These are phyloP conservation scores for Agelastica alni DNA, from an alignment of 2,888 invertebrate species.

Conservation along the genomic window DNA sequence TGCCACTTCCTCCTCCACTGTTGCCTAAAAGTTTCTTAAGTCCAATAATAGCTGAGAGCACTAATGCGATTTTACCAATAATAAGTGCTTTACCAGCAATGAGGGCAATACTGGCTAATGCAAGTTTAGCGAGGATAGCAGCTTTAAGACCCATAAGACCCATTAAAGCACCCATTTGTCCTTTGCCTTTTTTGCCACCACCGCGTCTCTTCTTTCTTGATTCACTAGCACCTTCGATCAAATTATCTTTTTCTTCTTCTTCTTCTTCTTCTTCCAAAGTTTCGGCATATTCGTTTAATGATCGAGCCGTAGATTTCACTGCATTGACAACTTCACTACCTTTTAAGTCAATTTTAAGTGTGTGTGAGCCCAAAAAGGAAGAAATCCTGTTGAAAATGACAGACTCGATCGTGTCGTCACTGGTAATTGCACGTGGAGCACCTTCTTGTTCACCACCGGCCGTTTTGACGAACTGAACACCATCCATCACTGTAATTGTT, in stretches of 20 bases:
- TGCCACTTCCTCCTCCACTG: constrained; percentile 65
- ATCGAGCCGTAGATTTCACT: constrained; percentile 78
- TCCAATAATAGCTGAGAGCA: constrained; percentile 81
- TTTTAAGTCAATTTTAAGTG: constrained; percentile 82
- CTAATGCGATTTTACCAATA: constrained; percentile 83
- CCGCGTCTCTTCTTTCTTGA: constrained; percentile 70
- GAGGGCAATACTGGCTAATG: constrained; percentile 80
- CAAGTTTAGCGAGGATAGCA: constrained; percentile 76
- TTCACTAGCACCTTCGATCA: constrained; percentile 64
- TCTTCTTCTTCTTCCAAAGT: constrained; percentile 66
- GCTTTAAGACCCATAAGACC: constrained; percentile 77
- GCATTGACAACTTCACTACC: constrained; percentile 82
- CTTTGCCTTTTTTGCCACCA: constrained; percentile 70
- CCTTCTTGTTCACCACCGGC: constrained; percentile 69
- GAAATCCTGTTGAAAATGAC: constrained; percentile 70
- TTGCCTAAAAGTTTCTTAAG: constrained; percentile 79
- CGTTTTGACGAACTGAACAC: constrained; percentile 81
- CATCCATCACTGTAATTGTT: constrained; percentile 77
- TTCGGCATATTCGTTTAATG: constrained; percentile 74
- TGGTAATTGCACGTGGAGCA: constrained; percentile 73
- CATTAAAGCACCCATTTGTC: constrained; percentile 77
- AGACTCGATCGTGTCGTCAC: constrained; percentile 69
- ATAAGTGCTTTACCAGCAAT: constrained; percentile 85
- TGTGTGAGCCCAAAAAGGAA: constrained; percentile 78
- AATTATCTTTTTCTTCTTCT: constrained; percentile 61